Base-by-base conservation (phyloP, 2,797 vertebrate genomes). In the Dendrocincla tyrannina region DNA sequence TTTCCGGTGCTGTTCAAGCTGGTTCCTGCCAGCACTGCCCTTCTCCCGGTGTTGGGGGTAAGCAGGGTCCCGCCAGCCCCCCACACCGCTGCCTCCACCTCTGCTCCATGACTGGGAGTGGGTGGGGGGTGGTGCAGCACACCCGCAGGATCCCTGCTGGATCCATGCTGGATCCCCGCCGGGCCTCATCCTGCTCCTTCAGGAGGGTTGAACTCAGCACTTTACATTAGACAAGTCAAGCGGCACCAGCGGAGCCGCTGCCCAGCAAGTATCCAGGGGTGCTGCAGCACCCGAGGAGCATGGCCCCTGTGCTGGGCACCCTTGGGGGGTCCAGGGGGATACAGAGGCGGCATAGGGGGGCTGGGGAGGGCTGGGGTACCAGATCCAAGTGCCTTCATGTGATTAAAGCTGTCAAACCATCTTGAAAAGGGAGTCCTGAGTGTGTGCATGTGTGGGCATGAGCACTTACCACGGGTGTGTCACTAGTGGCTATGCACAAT, bases 301-400 rank as follows among this genome's bases (percentile, higher is more conserved):
- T 33, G 1, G 74, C 37, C 74, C 66, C 75, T 0, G 0, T 2
- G 27, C 67, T 30, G 67, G 82, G 75, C 64, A 78, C 50, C 67
- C 20, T 19, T 42, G 27, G 30, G 32, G 33, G 42, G 8, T 1
- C 32, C 30, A 4, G 13, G 44, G 30, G 33, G 13, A 5, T 33
- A 5, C 4, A 18, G 82, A 42, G 70, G 58, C 0, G 3, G 55
- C n/a, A 4, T 4, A 33, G 22, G 17, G 46, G 50, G 53, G 30
- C 37, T 56, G 72, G 67, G 47, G 60, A 72, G 85, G 84, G 81
- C 70, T 85, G 62, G 90, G 92, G 73, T 91, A 94, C 93, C 88
- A 91, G 93, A 91, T 93, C 91, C 49, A 96, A 95, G 96, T 96
- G 96, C 96, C 96, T 96, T 96, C 44, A 76, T 77, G 56, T 80